Percentiles rank a stretch among this genome's conserved stretches.
These are phyloP conservation scores for Camelus dromedarius DNA, from an alignment of 2,113 vertebrate species.

Conservation along the genomic window DNA sequence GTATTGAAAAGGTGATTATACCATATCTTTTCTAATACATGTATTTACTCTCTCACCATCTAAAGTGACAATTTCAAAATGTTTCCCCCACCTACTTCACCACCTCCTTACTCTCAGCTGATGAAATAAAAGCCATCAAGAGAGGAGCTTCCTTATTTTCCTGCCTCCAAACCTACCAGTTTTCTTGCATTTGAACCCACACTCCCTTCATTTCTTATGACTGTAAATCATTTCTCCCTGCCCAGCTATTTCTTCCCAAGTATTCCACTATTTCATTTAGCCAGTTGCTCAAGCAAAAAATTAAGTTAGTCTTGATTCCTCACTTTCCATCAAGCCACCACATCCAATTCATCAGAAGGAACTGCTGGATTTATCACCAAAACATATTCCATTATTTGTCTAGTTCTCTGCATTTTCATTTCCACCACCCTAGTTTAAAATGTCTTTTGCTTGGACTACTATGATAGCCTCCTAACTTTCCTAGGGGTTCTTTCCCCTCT, in stretches of 20 bases:
- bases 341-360: neutral
- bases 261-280: neutral
- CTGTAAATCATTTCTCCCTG: neutral
- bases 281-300: neutral
- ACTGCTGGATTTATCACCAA: neutral
- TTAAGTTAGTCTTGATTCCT: neutral
- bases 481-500: neutral
- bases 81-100: neutral
- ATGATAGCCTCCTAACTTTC: neutral
- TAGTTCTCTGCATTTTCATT: neutral
- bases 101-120: neutral
- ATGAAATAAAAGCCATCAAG: neutral
- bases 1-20: neutral
- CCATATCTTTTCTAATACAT: neutral
- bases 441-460: neutral
- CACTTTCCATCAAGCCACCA: neutral
- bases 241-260: neutral
- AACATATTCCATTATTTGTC: neutral
- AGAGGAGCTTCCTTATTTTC: neutral
- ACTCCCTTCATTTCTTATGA: neutral
- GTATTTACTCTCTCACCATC: neutral
- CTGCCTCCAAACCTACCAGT: neutral
- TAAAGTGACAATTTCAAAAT: neutral
- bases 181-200: neutral
- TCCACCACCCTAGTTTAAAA: neutral